These are phyloP conservation scores for Herpetotheres cachinnans DNA, from an alignment of 2,113 vertebrate genomes.

Conservation along the genomic window DNA sequence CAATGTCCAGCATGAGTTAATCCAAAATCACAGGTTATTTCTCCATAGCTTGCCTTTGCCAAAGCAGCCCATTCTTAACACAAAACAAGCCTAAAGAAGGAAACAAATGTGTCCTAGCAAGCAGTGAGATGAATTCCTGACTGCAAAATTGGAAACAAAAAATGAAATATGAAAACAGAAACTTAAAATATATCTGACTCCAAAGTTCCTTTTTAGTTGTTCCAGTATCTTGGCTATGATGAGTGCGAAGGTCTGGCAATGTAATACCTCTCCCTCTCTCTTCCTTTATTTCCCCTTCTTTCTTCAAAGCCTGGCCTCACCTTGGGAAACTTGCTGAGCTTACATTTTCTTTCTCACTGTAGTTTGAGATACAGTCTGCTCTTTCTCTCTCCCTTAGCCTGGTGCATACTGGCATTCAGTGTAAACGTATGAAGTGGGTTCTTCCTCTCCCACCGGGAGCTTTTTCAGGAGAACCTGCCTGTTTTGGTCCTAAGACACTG, in stretches of 20 bases:
- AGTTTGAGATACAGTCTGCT: background rate
- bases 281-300: background rate
- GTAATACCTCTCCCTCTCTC: background rate
- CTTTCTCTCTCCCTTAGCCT: background rate
- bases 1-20: background rate
- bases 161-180: conserved; percentile 51
- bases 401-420: background rate
- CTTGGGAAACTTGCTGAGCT: background rate
- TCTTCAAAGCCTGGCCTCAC: background rate
- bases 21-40: conserved; percentile 2
- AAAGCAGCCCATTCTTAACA: background rate
- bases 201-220: conserved; percentile 24
- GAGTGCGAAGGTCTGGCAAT: conserved; percentile 1
- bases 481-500: background rate
- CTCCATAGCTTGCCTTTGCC: background rate
- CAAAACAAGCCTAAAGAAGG: conserved; percentile 49
- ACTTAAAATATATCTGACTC: conserved; percentile 27
- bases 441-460: background rate
- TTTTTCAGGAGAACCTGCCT: background rate
- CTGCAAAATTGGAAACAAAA: conserved; percentile 43
- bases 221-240: conserved; percentile 8
- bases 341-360: background rate
- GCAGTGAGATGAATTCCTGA: conserved; percentile 23
- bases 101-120: conserved; percentile 41
- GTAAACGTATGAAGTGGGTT: background rate